Evolutionary conservation across 2,113 vertebrate genomes (phyloP).

Genomic region (Crocuta crocuta): DNA sequence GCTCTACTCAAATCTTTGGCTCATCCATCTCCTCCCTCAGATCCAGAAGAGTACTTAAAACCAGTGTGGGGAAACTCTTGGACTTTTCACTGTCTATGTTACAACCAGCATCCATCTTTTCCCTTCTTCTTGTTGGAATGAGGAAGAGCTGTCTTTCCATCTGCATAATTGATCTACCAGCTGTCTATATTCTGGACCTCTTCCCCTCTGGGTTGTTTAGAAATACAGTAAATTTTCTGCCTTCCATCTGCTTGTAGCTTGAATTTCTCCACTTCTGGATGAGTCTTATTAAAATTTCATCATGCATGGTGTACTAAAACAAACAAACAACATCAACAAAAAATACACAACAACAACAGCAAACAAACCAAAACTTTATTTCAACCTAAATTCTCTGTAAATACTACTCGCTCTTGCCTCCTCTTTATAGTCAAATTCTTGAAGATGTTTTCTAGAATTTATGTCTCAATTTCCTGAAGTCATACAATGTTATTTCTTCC

Average conservation of each 20-base stretch:
- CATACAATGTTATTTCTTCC: not conserved
- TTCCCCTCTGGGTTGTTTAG: not conserved
- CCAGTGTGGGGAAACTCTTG: not conserved
- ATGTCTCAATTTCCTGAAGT: not conserved
- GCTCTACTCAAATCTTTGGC: not conserved
- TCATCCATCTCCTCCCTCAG: not conserved
- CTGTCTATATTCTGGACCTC: not conserved
- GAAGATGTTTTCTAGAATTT: not conserved
- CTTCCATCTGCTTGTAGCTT: not conserved
- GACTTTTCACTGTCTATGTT: not conserved
- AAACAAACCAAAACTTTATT: not conserved
- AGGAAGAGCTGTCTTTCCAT: not conserved
- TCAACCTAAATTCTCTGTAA: not conserved
- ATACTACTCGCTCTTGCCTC: not conserved
- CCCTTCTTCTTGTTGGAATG: not conserved
- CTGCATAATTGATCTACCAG: not conserved
- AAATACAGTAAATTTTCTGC: not conserved
- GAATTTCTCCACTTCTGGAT: not conserved
- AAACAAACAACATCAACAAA: not conserved
- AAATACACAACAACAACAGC: not conserved
- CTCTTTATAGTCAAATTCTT: not conserved
- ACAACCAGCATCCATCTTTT: not conserved
- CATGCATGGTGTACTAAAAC: not conserved
- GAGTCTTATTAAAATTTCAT: not conserved
- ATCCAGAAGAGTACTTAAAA: slow-evolving; percentile 34